Conservation (phyloP, 2,888 invertebrate species). For the Galeruca laticollis region DNA sequence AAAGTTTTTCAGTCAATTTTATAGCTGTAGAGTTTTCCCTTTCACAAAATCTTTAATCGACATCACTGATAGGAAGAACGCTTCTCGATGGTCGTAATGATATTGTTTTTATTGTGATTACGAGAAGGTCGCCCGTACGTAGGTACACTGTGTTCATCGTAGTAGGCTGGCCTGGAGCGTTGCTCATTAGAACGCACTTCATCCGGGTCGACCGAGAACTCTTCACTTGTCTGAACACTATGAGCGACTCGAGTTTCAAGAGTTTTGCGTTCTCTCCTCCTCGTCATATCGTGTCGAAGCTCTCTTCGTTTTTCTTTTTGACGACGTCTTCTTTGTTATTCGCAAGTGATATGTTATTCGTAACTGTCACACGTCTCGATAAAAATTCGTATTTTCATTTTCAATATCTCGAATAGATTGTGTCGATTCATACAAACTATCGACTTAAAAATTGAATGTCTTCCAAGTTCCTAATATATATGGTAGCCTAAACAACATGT, state of each 20-base stretch:
- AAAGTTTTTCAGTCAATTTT: no score
- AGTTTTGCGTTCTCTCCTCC: constrained; percentile 33
- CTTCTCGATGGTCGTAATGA: constrained; percentile 52
- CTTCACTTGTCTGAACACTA: constrained; percentile 61
- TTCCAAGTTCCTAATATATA: no score
- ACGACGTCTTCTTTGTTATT: constrained; percentile 36
- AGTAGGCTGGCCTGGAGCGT: constrained; percentile 56
- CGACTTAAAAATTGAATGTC: no score
- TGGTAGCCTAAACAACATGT: no score
- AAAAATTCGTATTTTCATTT: background rate
- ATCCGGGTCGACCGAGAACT: constrained; percentile 59
- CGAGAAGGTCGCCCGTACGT: constrained; percentile 32
- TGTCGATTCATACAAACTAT: no score
- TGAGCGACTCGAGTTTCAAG: constrained; percentile 44
- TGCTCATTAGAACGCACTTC: constrained; percentile 63
- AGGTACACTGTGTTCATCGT: constrained; percentile 33
- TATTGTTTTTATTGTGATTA: constrained; percentile 57
- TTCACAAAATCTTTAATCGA: background rate
- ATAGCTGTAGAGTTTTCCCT: no score
- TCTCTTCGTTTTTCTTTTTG: constrained; percentile 26
- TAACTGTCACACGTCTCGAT: constrained; percentile 26
- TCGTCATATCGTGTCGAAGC: constrained; percentile 12
- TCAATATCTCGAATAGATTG: no score
- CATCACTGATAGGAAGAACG: constrained; percentile 20
- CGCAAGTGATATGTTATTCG: constrained; percentile 13